Evolutionary conservation across 2,797 vertebrate genomes (phyloP).

Genomic region (Sternotherus odoratus): DNA sequence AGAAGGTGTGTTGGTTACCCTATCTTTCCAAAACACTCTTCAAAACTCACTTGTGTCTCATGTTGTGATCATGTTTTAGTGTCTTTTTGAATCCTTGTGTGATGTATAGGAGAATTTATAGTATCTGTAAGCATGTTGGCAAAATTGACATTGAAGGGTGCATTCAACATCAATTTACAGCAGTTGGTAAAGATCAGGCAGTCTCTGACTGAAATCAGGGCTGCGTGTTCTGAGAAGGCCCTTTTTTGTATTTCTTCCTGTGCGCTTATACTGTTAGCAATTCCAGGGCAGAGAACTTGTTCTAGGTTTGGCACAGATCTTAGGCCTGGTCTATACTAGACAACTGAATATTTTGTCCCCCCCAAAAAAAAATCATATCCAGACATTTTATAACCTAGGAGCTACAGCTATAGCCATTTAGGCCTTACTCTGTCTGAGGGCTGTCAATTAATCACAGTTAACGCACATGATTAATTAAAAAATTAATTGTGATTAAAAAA

Average conservation of each 20-base stretch:
- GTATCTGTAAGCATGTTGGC: neutral
- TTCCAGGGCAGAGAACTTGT: neutral
- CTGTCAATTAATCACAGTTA: no score
- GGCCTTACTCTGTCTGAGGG: neutral
- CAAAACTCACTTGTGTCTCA: neutral
- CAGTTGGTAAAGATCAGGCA: neutral
- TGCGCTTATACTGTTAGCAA: neutral
- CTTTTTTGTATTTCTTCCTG: neutral
- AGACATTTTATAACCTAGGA: neutral
- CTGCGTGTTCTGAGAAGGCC: neutral
- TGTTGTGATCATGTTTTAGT: neutral
- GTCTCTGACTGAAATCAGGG: neutral
- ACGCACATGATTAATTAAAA: no score
- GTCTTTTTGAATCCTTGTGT: neutral
- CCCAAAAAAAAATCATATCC: neutral
- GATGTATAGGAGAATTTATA: neutral
- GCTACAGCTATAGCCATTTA: neutral
- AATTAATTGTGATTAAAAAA: no score
- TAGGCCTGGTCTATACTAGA: neutral
- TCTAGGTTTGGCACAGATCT: neutral
- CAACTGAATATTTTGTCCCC: neutral
- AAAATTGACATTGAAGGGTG: neutral
- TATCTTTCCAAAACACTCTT: neutral
- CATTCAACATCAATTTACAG: neutral
- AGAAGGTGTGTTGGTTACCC: no score